These are phyloP conservation scores for Phrynosoma blainvillii DNA, from an alignment of 2,113 vertebrate species.

Conservation along the genomic window DNA sequence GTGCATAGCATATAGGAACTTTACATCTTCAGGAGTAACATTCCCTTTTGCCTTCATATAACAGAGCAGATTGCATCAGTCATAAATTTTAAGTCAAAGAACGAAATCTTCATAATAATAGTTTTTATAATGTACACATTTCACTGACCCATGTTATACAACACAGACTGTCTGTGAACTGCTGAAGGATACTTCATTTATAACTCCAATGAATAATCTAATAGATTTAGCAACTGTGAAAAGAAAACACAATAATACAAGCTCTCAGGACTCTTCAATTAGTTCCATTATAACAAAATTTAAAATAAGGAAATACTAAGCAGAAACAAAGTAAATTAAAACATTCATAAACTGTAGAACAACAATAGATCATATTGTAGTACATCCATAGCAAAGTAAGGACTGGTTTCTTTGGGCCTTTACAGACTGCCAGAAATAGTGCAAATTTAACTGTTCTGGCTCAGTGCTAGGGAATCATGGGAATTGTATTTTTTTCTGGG, in stretches of 20 bases:
- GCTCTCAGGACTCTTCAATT: not conserved
- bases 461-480: too few relatives aligned
- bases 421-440: too few relatives aligned
- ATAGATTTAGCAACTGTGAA: not conserved
- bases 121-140: not conserved
- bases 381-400: not conserved
- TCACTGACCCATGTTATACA: not conserved
- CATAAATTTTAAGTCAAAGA: constrained; percentile 18
- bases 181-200: not conserved
- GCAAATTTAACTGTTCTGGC: too few relatives aligned
- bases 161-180: not conserved
- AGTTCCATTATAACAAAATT: not conserved
- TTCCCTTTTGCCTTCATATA: not conserved
- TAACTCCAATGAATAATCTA: not conserved
- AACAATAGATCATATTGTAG: not conserved
- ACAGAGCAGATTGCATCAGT: not conserved
- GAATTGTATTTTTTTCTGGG: too few relatives aligned
- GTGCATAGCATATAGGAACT: not conserved
- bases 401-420: not conserved
- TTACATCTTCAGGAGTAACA: not conserved
- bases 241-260: not conserved
- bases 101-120: not conserved
- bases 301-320: not conserved
- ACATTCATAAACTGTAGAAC: not conserved
- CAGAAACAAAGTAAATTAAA: not conserved